A percentile compares a stretch with the other conserved stretches of the same genome.
Conservation (phyloP, 2,888 invertebrate species). For the Scaptomyza reducta region DNA sequence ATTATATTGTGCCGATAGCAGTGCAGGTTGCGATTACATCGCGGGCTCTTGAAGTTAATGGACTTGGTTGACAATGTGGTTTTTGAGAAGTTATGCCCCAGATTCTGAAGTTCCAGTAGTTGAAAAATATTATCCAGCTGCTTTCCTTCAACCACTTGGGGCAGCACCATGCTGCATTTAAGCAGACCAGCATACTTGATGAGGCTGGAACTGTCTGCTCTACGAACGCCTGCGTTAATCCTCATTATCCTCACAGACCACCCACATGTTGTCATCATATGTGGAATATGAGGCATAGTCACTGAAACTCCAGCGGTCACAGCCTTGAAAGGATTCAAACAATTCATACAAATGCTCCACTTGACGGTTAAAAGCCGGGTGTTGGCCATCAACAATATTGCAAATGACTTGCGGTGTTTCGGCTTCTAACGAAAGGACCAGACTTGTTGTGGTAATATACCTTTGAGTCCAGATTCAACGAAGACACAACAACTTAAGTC, state of each 20-base stretch:
- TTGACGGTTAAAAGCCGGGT: slow-evolving; percentile 6
- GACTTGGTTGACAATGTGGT: not conserved
- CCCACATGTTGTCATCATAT: slow-evolving; percentile 21
- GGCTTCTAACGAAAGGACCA: slow-evolving; percentile 26
- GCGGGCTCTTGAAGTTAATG: not conserved
- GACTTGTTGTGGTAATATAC: too few species aligned
- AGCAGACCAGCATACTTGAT: slow-evolving; percentile 26
- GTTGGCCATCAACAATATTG: slow-evolving; percentile 11
- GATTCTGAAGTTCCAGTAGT: slow-evolving; percentile 48
- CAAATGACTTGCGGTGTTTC: slow-evolving; percentile 37
- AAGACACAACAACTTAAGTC: too few species aligned
- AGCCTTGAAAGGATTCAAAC: slow-evolving; percentile 20
- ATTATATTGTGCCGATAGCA: not conserved
- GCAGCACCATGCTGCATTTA: slow-evolving; percentile 34
- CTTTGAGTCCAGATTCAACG: not conserved
- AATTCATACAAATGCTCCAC: slow-evolving; percentile 31
- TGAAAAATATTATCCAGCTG: slow-evolving; percentile 25
- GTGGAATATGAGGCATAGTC: slow-evolving; percentile 24
- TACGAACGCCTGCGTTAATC: slow-evolving; percentile 28
- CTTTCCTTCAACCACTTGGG: slow-evolving; percentile 34
- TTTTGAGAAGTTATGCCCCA: not conserved
- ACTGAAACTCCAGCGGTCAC: slow-evolving; percentile 25
- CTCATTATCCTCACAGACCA: slow-evolving; percentile 34
- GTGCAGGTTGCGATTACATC: not conserved
- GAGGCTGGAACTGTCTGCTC: slow-evolving; percentile 12